Evolutionary conservation across 2,888 invertebrate species (phyloP).

Genomic region (Danaus chrysippus): DNA sequence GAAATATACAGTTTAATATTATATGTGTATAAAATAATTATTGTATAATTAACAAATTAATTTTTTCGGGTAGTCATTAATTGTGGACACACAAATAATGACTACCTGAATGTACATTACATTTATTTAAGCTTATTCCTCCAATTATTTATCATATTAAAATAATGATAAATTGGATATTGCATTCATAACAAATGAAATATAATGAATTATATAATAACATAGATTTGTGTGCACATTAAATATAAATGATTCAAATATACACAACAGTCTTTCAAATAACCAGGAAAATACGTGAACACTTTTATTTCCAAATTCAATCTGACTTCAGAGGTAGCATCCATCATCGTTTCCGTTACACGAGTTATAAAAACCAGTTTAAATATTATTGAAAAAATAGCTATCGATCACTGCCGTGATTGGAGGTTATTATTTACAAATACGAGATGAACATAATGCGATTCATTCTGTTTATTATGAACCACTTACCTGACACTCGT

Average conservation of each 20-base stretch:
- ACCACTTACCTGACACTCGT: conserved; percentile 32
- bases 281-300: background rate
- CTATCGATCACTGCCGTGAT: background rate
- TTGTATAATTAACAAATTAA: too few relatives aligned
- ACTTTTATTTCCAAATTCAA: conserved; percentile 1
- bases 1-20: too few relatives aligned
- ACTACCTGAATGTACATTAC: too few relatives aligned
- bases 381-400: background rate
- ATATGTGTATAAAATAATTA: too few relatives aligned
- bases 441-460: background rate
- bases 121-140: too few relatives aligned
- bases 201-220: too few relatives aligned
- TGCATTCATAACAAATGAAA: too few relatives aligned
- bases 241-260: background rate
- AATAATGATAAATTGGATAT: too few relatives aligned
- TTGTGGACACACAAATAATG: too few relatives aligned
- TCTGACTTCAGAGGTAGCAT: conserved; percentile 6
- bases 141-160: too few relatives aligned
- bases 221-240: too few relatives aligned
- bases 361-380: conserved; percentile 3
- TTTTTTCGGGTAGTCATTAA: too few relatives aligned
- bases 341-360: conserved; percentile 6
- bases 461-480: background rate
- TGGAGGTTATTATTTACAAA: conserved; percentile 1
- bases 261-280: background rate